Conservation (phyloP, 1,140 invertebrate genomes). For the Gerris buenoi region DNA sequence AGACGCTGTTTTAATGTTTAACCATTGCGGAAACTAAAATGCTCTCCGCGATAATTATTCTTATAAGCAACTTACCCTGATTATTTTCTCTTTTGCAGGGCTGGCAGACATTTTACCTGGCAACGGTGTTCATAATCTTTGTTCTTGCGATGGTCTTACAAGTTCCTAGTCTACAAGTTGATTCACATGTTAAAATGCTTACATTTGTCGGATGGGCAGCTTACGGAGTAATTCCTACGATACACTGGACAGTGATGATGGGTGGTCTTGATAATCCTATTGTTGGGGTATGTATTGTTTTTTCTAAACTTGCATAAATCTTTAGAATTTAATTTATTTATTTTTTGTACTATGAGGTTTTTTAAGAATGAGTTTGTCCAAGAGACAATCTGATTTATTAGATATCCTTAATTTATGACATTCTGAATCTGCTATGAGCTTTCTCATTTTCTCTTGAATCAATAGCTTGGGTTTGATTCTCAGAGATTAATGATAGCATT, state of each 20-base stretch:
- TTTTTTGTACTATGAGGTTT: neutral
- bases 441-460: no score
- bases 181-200: constrained; percentile 53
- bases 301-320: neutral
- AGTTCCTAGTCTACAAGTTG: constrained; percentile 53
- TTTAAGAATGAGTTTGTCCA: neutral
- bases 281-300: constrained; percentile 44
- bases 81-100: constrained; percentile 47
- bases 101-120: constrained; percentile 66
- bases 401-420: neutral
- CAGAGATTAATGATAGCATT: no score
- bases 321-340: neutral
- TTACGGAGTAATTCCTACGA: constrained; percentile 77
- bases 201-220: constrained; percentile 74
- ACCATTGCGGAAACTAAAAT: neutral
- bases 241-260: constrained; percentile 80
- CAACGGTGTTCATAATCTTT: constrained; percentile 63
- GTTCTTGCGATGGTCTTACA: constrained; percentile 60
- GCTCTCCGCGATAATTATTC: neutral
- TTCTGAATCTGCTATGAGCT: no score
- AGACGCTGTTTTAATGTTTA: neutral
- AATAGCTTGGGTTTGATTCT: no score
- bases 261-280: constrained; percentile 71
- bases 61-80: no score
- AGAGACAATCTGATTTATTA: neutral